Conservation (phyloP, 2,113 vertebrate genomes). For the Gambusia holbrooki region DNA sequence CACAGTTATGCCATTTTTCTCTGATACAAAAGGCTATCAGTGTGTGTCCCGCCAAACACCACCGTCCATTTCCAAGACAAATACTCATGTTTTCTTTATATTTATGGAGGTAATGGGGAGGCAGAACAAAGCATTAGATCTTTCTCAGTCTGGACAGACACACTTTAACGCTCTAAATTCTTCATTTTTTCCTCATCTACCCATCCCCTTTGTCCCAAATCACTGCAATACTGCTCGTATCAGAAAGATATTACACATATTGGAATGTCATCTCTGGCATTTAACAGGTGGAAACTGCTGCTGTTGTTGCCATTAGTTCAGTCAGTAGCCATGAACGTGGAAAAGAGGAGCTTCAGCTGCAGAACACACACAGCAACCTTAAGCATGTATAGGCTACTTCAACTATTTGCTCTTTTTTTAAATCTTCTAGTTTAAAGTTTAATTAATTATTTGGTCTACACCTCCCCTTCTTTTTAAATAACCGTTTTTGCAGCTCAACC, state of each 20-base stretch:
- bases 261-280: constrained; percentile 44
- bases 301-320: constrained; percentile 26
- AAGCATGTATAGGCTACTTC: background rate
- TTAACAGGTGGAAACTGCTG: constrained; percentile 21
- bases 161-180: constrained; percentile 29
- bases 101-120: constrained; percentile 57
- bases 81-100: constrained; percentile 54
- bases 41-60: constrained; percentile 13
- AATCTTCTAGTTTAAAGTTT: background rate
- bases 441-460: background rate
- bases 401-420: background rate
- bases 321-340: constrained; percentile 8
- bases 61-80: constrained; percentile 51
- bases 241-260: constrained; percentile 39
- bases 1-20: constrained; percentile 26
- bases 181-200: constrained; percentile 39
- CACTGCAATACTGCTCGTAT: constrained; percentile 38
- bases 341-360: constrained; percentile 36
- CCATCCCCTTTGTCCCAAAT: constrained; percentile 40
- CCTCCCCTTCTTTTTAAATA: background rate
- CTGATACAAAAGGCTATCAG: constrained; percentile 32
- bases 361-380: background rate
- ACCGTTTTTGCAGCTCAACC: background rate
- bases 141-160: constrained; percentile 6
- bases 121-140: constrained; percentile 41